phyloP scores from a whole-genome alignment of 2,888 invertebrate genomes.

The Acanthoscelides obtectus region DNA sequence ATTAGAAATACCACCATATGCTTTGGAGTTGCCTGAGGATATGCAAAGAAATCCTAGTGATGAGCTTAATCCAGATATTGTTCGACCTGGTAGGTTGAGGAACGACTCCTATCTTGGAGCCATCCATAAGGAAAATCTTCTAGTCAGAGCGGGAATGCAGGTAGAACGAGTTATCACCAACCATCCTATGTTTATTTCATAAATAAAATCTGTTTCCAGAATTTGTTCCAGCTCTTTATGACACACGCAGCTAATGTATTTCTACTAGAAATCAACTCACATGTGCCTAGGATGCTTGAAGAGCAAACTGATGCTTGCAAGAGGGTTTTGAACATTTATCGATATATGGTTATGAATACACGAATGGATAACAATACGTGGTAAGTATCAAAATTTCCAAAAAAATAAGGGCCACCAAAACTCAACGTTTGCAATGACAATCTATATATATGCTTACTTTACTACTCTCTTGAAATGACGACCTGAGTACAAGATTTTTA shows the following conservation, averaged over 20 bases:
- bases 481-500: too few relatives aligned
- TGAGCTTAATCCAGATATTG: slow-evolving; percentile 15
- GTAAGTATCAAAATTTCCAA: slow-evolving; percentile 50
- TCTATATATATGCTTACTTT: too few relatives aligned
- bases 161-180: slow-evolving; percentile 40
- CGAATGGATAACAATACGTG: slow-evolving; percentile 89
- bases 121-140: slow-evolving; percentile 71
- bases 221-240: slow-evolving; percentile 82
- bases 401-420: too few relatives aligned
- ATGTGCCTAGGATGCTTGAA: slow-evolving; percentile 68
- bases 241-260: slow-evolving; percentile 95
- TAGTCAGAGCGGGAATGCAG: slow-evolving; percentile 79
- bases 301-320: slow-evolving; percentile 96
- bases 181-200: slow-evolving; percentile 6
- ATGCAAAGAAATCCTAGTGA: slow-evolving; percentile 27
- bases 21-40: slow-evolving; percentile 63
- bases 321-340: slow-evolving; percentile 90
- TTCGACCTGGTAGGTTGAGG: slow-evolving; percentile 54
- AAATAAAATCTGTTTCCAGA: slow-evolving; percentile 48
- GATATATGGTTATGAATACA: slow-evolving; percentile 96
- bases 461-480: too few relatives aligned
- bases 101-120: slow-evolving; percentile 86
- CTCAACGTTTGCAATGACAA: too few relatives aligned
- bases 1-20: slow-evolving; percentile 74
- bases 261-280: slow-evolving; percentile 62